A percentile compares a stretch with the other conserved stretches of the same genome.
phyloP scores from a whole-genome alignment of 2,888 invertebrate species.

The Ellobium chinense region DNA sequence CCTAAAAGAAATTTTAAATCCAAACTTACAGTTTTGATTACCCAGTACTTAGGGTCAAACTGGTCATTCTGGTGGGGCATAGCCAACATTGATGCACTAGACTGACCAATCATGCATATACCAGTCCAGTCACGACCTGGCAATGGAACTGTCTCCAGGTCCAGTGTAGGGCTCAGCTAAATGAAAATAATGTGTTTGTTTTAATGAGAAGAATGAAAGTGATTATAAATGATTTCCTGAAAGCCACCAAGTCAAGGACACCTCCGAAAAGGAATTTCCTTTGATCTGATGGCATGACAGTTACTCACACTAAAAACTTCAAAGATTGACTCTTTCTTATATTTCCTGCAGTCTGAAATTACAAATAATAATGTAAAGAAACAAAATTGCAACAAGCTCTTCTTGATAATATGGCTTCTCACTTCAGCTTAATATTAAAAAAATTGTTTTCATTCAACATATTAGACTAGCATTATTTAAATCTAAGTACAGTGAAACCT shows the following conservation, averaged over 20 bases:
- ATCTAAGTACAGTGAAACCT: no score
- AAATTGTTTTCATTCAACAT: no score
- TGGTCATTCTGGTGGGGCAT: neutral
- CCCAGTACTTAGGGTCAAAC: neutral
- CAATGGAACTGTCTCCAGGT: neutral
- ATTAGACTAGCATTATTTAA: no score
- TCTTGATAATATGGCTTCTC: no score
- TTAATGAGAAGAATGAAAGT: neutral
- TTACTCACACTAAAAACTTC: neutral
- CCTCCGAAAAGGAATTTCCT: no score
- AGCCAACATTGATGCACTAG: neutral
- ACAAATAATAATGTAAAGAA: no score
- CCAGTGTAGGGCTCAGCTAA: neutral
- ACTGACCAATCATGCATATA: neutral
- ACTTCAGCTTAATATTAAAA: no score
- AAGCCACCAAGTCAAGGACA: neutral
- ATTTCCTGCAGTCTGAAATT: no score
- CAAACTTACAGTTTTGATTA: slow-evolving; percentile 18
- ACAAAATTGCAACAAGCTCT: no score
- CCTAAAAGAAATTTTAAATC: neutral
- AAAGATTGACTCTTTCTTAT: neutral
- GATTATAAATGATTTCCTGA: neutral
- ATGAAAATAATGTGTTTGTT: neutral
- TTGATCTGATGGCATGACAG: neutral
- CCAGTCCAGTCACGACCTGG: slow-evolving; percentile 19